phyloP scores from a whole-genome alignment of 2,113 vertebrate genomes.

The Megaceryle torquata region DNA sequence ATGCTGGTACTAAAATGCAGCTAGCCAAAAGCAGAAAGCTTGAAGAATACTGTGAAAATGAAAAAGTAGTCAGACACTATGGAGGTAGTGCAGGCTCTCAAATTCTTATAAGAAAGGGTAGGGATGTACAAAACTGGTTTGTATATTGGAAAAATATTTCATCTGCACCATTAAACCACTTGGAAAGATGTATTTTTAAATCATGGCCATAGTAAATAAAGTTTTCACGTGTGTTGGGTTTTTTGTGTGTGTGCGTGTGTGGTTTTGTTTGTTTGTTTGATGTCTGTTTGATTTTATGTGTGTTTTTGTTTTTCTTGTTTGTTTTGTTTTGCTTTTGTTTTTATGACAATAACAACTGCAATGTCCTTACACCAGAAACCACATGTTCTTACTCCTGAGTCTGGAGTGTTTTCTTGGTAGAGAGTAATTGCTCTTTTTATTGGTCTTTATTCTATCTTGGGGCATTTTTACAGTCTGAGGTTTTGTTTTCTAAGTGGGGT shows the following conservation, averaged over 20 bases:
- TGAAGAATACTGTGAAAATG: background rate
- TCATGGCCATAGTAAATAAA: background rate
- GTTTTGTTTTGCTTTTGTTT: background rate
- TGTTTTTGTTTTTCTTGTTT: no score
- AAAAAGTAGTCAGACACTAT: background rate
- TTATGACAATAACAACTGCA: background rate
- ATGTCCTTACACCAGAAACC: background rate
- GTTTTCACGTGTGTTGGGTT: background rate
- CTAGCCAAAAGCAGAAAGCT: background rate
- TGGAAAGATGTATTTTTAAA: background rate
- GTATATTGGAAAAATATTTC: background rate
- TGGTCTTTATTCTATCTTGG: background rate
- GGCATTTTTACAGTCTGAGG: background rate
- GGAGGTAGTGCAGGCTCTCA: background rate
- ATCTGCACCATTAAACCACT: background rate
- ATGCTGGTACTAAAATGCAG: background rate
- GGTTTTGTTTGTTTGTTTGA: no score
- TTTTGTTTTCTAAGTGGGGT: background rate
- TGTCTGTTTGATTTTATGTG: no score
- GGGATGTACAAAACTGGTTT: background rate
- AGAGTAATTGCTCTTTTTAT: background rate
- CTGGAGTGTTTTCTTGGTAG: background rate
- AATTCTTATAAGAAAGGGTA: background rate
- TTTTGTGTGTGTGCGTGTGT: background rate
- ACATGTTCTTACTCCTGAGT: background rate